A percentile compares a stretch with the other conserved stretches of the same genome.
phyloP scores from a whole-genome alignment of 2,888 invertebrate genomes.

The Megaustenia siamemsis region DNA sequence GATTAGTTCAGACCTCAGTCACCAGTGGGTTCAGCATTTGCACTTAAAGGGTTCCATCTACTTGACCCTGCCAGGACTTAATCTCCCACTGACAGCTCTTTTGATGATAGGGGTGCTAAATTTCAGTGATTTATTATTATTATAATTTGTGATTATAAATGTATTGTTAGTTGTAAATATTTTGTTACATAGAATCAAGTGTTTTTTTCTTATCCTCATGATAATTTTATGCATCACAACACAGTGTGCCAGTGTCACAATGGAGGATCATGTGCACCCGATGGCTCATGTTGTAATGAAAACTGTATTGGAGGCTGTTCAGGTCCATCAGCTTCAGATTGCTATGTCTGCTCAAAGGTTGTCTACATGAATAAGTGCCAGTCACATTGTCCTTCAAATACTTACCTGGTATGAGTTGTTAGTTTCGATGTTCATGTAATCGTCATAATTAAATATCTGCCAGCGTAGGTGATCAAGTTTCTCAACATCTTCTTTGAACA shows the following conservation, averaged over 20 bases:
- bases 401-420: conserved; percentile 81
- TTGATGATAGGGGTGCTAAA: too few species aligned
- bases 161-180: background rate
- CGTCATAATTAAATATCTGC: too few species aligned
- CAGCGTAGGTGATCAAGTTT: too few species aligned
- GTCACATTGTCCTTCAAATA: conserved; percentile 82
- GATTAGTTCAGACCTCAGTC: too few species aligned
- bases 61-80: too few species aligned
- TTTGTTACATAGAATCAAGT: background rate
- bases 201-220: background rate
- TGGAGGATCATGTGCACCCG: conserved; percentile 20
- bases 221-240: background rate
- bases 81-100: too few species aligned
- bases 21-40: too few species aligned
- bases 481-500: background rate
- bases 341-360: conserved; percentile 90
- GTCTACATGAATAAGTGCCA: conserved; percentile 82
- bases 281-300: conserved; percentile 86
- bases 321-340: conserved; percentile 83
- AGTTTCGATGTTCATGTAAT: background rate
- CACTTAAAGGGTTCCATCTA: too few species aligned
- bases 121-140: too few species aligned
- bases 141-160: too few species aligned
- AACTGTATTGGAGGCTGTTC: conserved; percentile 93
- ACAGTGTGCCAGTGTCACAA: conserved; percentile 41